Base-by-base conservation (phyloP, 2,113 vertebrate species). In the Thamnaconus septentrionalis region DNA sequence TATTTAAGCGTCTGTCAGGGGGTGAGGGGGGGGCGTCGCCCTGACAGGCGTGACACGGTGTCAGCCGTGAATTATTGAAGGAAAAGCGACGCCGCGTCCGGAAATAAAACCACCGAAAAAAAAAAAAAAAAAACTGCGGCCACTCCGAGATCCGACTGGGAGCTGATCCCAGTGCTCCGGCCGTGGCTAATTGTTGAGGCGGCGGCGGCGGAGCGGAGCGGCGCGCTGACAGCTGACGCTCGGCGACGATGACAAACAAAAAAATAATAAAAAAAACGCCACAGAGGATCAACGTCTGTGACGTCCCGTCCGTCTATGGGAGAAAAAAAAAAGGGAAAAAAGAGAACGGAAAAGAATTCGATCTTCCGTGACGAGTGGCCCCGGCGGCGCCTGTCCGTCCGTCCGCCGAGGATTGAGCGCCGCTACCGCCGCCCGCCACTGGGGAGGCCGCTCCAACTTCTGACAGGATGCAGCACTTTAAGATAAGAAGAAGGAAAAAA, bases 121-220 rank as follows among this genome's bases (percentile, higher is more conserved):
- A n/a, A 31, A 31, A 31, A 31, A 31, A 31, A 31, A 31, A 31
- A 31, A 31, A 31, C 18, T 31, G 18, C 18, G 18, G 18, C 18
- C 18, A 31, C 18, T 31, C 18, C 18, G 18, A 31, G 18, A 31
- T 31, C 18, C 18, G 18, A 31, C 44, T 65, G 67, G 46, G 52
- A 79, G 48, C 72, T 58, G 71, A 75, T 54, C 18, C 18, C 18
- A 73, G 65, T 62, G 75, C 78, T 59, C 58, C 70, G 56, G 71
- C 83, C 87, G 77, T 90, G 78, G 86, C 87, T 89, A 91, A 92
- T 91, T 87, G 88, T 85, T 63, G 63, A 80, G n/a, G 82, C 79
- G 9, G 18, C 31, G 78, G 87, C 81, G 82, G 73, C 72, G 80
- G 58, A 78, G 74, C 63, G 56, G 78, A 82, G 60, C 67, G 18